Evolutionary conservation across 2,888 invertebrate genomes (phyloP).

Genomic region (Tenthredo distinguenda): DNA sequence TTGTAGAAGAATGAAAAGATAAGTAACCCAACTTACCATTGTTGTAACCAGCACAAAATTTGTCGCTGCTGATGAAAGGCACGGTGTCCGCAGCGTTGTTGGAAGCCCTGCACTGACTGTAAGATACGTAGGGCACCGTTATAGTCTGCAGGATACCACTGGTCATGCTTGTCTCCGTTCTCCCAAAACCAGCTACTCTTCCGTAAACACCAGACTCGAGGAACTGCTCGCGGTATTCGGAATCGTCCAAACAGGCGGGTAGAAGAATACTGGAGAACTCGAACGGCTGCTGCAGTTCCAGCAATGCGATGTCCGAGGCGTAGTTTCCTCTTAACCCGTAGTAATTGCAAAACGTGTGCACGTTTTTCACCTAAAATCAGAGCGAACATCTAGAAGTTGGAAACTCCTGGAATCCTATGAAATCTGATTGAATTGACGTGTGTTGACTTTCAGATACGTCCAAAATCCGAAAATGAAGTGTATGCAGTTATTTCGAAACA

Average conservation of each 20-base stretch:
- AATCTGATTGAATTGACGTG: not conserved
- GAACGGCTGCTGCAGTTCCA: conserved; percentile 66
- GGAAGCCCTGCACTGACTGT: conserved; percentile 64
- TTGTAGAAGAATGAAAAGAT: not conserved
- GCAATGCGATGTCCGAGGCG: conserved; percentile 71
- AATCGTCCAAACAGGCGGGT: conserved; percentile 71
- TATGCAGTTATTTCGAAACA: too few species aligned
- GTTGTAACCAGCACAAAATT: conserved; percentile 66
- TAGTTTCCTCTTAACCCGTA: conserved; percentile 70
- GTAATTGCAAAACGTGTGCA: conserved; percentile 69
- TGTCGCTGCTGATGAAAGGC: conserved; percentile 66
- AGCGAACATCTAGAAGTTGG: not conserved
- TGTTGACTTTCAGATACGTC: not conserved
- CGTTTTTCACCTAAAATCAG: conserved; percentile 69
- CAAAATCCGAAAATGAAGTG: not conserved
- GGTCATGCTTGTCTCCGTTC: conserved; percentile 65
- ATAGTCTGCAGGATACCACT: conserved; percentile 68
- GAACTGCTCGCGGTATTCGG: conserved; percentile 59
- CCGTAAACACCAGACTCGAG: conserved; percentile 68
- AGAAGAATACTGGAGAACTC: conserved; percentile 65
- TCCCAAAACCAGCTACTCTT: conserved; percentile 74
- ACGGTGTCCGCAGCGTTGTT: conserved; percentile 59
- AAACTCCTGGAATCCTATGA: not conserved
- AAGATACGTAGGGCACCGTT: conserved; percentile 62
- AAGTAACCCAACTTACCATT: conserved; percentile 67